These are phyloP conservation scores for Drosophila conformis DNA, from an alignment of 2,888 invertebrate genomes.

Conservation along the genomic window DNA sequence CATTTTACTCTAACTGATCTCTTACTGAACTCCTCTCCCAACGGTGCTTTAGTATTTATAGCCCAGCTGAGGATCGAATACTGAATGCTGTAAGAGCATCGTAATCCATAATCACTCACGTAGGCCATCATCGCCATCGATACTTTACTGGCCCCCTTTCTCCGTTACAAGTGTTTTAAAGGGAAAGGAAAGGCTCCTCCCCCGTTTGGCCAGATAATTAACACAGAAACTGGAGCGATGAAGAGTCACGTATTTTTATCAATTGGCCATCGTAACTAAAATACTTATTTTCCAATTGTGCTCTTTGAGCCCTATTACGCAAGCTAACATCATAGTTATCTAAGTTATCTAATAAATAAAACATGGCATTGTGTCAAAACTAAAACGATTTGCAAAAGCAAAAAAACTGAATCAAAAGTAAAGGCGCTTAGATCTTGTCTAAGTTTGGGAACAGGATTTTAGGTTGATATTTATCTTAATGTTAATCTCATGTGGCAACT, in stretches of 20 bases:
- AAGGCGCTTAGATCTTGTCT: too few species aligned
- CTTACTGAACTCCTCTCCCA: conserved; percentile 33
- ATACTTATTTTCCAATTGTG: conserved; percentile 12
- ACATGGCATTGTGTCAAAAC: background rate
- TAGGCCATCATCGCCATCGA: conserved; percentile 25
- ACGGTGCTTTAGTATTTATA: conserved; percentile 65
- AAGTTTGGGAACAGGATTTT: background rate
- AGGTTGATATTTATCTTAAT: background rate
- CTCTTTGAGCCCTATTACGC: background rate
- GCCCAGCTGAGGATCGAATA: conserved; percentile 11
- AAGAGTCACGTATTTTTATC: conserved; percentile 25
- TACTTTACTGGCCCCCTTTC: conserved; percentile 48
- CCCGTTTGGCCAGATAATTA: conserved; percentile 15
- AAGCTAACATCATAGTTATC: conserved; percentile 3
- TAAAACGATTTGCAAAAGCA: background rate
- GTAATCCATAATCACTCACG: conserved; percentile 61
- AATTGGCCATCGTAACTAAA: conserved; percentile 26
- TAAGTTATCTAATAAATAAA: background rate
- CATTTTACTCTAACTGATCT: conserved; percentile 19
- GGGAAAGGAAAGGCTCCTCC: conserved; percentile 73
- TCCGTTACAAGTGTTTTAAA: conserved; percentile 7
- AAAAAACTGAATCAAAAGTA: background rate
- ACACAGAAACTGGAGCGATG: conserved; percentile 3
- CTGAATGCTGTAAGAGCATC: conserved; percentile 9
- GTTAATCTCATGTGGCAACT: background rate